These are phyloP conservation scores for Caradrina kadenii DNA, from an alignment of 2,888 invertebrate genomes.

Conservation along the genomic window DNA sequence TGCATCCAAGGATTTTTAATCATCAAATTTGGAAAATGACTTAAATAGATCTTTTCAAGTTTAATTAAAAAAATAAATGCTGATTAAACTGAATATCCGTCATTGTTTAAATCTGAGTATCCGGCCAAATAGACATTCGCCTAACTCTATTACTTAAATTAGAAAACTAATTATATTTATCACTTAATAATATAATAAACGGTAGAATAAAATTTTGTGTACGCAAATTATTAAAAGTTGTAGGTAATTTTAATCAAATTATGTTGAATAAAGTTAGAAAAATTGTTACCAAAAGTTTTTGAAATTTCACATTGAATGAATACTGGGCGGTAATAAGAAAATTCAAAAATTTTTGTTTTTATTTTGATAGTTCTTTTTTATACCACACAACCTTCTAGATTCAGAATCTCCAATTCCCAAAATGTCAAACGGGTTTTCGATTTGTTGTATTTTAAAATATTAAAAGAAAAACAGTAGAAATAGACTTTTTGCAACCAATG, in stretches of 20 bases:
- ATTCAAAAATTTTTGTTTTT: slow-evolving; percentile 22
- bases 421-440: no score
- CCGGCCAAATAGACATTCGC: background rate
- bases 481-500: no score
- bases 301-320: slow-evolving; percentile 4
- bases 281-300: slow-evolving; percentile 21
- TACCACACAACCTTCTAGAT: background rate
- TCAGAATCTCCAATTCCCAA: no score
- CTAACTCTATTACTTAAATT: slow-evolving; percentile 7
- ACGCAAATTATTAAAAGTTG: slow-evolving; percentile 8
- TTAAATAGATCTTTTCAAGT: background rate
- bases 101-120: slow-evolving; percentile 4
- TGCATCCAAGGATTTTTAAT: background rate
- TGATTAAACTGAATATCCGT: slow-evolving; percentile 14
- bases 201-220: slow-evolving; percentile 25
- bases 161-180: slow-evolving; percentile 16
- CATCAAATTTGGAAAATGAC: background rate
- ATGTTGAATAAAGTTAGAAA: slow-evolving; percentile 2
- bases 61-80: background rate
- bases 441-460: no score
- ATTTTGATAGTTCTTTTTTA: slow-evolving; percentile 23
- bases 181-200: slow-evolving; percentile 19
- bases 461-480: no score
- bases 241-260: slow-evolving; percentile 28
- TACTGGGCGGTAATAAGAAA: background rate